A percentile compares a stretch with the other conserved stretches of the same genome.
phyloP scores from a whole-genome alignment of 2,797 vertebrate genomes.

The Sciurus carolinensis region DNA sequence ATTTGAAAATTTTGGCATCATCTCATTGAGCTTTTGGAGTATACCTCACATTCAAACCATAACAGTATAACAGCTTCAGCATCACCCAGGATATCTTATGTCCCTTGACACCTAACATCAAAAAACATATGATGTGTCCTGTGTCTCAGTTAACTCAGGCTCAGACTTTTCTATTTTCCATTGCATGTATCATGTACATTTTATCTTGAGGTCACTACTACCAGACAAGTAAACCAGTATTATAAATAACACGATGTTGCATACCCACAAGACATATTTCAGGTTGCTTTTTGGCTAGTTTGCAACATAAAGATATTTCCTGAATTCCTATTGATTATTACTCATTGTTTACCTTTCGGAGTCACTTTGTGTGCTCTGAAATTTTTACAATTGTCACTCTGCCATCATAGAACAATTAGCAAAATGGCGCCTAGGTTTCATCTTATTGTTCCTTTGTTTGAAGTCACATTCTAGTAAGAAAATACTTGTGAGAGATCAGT shows the following conservation, averaged over 20 bases:
- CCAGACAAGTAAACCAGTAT: not conserved
- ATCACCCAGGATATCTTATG: not conserved
- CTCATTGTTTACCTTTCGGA: not conserved
- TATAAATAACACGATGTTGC: constrained; percentile 8
- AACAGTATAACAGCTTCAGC: not conserved
- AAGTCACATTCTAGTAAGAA: not conserved
- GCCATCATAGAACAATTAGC: not conserved
- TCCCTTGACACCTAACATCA: not conserved
- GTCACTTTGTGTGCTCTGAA: not conserved
- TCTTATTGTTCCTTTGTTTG: not conserved
- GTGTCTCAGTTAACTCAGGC: not conserved
- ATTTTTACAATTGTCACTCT: not conserved
- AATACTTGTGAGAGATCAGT: not conserved
- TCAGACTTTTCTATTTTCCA: not conserved
- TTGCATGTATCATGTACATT: not conserved
- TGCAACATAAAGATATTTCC: not conserved
- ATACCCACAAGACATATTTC: not conserved
- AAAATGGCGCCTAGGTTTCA: not conserved
- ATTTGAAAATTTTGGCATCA: too few relatives aligned
- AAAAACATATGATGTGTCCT: not conserved
- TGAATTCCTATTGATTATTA: not conserved
- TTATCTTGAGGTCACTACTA: not conserved
- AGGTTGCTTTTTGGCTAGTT: not conserved
- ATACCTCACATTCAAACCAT: too few relatives aligned
- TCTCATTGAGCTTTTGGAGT: too few relatives aligned